Conservation (phyloP, 2,888 invertebrate genomes). For the Zeuzera pyrina region DNA sequence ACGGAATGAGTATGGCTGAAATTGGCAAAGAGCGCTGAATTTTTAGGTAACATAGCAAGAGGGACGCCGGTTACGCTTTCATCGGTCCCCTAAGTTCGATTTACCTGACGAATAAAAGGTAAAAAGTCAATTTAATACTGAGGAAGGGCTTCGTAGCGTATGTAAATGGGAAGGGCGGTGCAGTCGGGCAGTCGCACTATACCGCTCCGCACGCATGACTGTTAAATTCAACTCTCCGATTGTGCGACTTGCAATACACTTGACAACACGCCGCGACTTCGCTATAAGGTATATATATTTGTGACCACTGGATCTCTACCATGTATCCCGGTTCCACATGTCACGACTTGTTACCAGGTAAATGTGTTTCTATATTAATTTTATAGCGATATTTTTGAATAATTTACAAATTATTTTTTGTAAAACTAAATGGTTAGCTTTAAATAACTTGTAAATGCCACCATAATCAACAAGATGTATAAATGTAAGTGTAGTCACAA, state of each 20-base stretch:
- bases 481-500: too few relatives aligned
- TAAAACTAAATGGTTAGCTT: too few relatives aligned
- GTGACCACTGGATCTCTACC: slow-evolving; percentile 17
- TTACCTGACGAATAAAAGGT: slow-evolving; percentile 70
- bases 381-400: not conserved
- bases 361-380: not conserved
- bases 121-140: slow-evolving; percentile 68
- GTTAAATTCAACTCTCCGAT: slow-evolving; percentile 8
- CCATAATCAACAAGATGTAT: too few relatives aligned
- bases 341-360: slow-evolving; percentile 53
- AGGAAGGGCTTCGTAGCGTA: slow-evolving; percentile 66
- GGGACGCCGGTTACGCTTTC: slow-evolving; percentile 50
- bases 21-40: slow-evolving; percentile 22
- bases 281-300: not conserved
- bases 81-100: slow-evolving; percentile 61
- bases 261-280: slow-evolving; percentile 1
- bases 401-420: not conserved
- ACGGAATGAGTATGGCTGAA: slow-evolving; percentile 25
- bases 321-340: slow-evolving; percentile 65
- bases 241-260: slow-evolving; percentile 24
- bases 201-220: slow-evolving; percentile 34
- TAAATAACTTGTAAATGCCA: too few relatives aligned
- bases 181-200: slow-evolving; percentile 43
- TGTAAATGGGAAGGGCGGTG: slow-evolving; percentile 69
- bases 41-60: slow-evolving; percentile 30